Percentiles rank a stretch among this genome's conserved stretches.
These are phyloP conservation scores for Nyctalus aviator DNA, from an alignment of 2,797 vertebrate species.

Conservation along the genomic window DNA sequence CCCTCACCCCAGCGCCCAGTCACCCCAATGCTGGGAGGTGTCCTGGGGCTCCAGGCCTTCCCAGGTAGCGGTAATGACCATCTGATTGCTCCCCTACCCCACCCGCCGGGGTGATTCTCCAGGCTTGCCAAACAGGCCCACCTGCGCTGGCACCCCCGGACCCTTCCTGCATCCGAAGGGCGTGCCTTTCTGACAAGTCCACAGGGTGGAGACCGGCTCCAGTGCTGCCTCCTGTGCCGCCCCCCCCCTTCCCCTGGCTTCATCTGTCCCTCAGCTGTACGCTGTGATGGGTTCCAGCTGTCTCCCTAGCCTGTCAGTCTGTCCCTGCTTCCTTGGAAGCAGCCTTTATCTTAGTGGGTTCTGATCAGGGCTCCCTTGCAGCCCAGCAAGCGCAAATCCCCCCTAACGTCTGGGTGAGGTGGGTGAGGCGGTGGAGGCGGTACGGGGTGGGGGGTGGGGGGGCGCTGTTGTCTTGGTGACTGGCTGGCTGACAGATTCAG, in stretches of 20 bases:
- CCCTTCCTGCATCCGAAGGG: neutral
- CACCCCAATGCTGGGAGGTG: neutral
- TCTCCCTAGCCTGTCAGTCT: no score
- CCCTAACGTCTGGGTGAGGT: neutral
- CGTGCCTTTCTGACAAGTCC: neutral
- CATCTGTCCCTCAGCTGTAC: neutral
- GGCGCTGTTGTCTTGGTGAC: neutral
- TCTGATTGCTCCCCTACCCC: neutral
- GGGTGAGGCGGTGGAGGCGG: neutral
- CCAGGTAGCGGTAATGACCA: neutral
- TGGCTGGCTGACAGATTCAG: neutral
- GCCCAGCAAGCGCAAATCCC: neutral
- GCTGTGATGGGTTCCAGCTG: neutral
- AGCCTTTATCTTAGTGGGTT: neutral
- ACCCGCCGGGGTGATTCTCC: neutral
- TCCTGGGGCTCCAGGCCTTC: neutral
- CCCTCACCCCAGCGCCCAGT: neutral
- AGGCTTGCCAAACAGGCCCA: neutral
- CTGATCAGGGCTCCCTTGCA: neutral
- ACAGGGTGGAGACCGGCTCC: neutral
- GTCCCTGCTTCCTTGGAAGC: neutral
- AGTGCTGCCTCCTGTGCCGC: neutral
- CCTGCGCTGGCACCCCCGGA: neutral
- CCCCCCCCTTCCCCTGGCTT: fast-evolving
- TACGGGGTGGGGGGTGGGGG: neutral